phyloP scores from a whole-genome alignment of 2,888 invertebrate genomes.

The Tholera decimalis region DNA sequence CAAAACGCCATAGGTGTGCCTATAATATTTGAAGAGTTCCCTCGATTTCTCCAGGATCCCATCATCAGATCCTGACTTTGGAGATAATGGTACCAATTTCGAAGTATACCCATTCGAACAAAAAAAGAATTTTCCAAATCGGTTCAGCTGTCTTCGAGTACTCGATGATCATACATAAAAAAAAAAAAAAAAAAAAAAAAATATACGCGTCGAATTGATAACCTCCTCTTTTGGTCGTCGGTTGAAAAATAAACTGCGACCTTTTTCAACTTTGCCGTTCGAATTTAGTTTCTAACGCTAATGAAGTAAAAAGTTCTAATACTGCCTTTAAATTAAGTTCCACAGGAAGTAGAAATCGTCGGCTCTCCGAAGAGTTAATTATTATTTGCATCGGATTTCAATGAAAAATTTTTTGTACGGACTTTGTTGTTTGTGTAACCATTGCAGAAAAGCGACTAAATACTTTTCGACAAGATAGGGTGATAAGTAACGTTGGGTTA shows the following conservation, averaged over 20 bases:
- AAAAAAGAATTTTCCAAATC: too few species aligned
- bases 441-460: constrained; percentile 17
- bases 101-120: too few species aligned
- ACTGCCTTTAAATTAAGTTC: constrained; percentile 52
- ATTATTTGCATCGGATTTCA: constrained; percentile 55
- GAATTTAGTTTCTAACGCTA: constrained; percentile 38
- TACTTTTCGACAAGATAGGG: constrained; percentile 24
- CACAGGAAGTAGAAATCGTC: constrained; percentile 41
- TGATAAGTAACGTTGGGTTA: constrained; percentile 42
- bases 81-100: too few species aligned
- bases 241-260: constrained; percentile 19
- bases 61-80: too few species aligned
- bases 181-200: too few species aligned
- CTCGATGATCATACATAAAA: too few species aligned
- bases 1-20: too few species aligned
- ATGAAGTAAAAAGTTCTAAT: constrained; percentile 48
- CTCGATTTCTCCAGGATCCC: too few species aligned
- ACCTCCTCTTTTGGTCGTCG: too few species aligned
- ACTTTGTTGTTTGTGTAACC: constrained; percentile 18
- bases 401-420: constrained; percentile 34
- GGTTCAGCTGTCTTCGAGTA: too few species aligned
- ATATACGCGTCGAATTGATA: too few species aligned
- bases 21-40: too few species aligned
- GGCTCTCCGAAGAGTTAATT: constrained; percentile 42
- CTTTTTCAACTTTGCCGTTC: constrained; percentile 34